Evolutionary conservation across 2,797 vertebrate genomes (phyloP).

Genomic region (Gouania willdenowi): DNA sequence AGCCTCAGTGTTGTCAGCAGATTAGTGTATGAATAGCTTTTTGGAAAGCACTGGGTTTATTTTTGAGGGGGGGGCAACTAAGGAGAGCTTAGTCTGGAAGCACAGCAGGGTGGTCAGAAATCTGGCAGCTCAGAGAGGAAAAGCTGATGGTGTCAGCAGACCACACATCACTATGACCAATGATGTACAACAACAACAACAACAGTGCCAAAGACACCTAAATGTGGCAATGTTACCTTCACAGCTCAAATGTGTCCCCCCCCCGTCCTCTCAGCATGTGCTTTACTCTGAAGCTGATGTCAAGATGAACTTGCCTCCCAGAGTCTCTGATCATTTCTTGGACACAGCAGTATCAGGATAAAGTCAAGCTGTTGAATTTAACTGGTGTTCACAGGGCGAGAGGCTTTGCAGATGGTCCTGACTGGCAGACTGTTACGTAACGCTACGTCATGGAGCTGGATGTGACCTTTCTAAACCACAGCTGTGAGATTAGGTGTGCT

Average conservation of each 20-base stretch:
- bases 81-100: conserved; percentile 19
- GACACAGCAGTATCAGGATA: conserved; percentile 17
- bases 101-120: conserved; percentile 18
- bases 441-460: conserved; percentile 32
- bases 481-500: conserved; percentile 21
- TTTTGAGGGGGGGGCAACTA: conserved; percentile 17
- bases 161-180: conserved; percentile 32
- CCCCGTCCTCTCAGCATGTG: too few relatives aligned
- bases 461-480: conserved; percentile 21
- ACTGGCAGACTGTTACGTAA: conserved; percentile 57
- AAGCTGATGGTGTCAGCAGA: conserved; percentile 18
- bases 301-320: background rate
- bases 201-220: conserved; percentile 17
- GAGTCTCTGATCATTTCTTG: conserved; percentile 17
- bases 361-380: conserved; percentile 45
- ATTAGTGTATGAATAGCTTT: conserved; percentile 2
- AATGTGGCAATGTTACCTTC: conserved; percentile 35
- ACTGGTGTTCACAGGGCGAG: conserved; percentile 31
- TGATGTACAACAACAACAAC: too few relatives aligned
- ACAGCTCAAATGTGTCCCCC: background rate
- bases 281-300: too few relatives aligned
- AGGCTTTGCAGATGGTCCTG: conserved; percentile 48
- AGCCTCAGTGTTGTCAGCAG: background rate
- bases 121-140: conserved; percentile 14
- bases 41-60: background rate